phyloP scores from a whole-genome alignment of 2,113 vertebrate genomes.

The Uria aalge region DNA sequence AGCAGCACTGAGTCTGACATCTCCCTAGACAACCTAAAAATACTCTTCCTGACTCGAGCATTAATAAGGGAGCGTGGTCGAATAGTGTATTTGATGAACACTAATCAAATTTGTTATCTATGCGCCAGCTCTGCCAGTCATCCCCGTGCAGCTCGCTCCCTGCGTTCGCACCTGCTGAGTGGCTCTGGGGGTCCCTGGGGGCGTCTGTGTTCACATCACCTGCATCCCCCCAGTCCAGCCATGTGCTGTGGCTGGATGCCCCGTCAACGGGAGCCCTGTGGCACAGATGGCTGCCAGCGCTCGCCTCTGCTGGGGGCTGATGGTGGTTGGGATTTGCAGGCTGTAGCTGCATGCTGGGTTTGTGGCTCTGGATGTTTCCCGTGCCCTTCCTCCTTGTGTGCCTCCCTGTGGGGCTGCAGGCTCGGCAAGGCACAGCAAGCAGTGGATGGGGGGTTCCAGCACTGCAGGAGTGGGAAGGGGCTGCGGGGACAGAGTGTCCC shows the following conservation, averaged over 20 bases:
- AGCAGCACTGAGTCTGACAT: not conserved
- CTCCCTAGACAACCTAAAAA: constrained; percentile 59
- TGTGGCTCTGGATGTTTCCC: not conserved
- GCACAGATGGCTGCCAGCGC: not conserved
- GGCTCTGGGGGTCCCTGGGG: not conserved
- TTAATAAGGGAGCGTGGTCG: constrained; percentile 14
- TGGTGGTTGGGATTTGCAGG: not conserved
- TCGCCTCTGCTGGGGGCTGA: not conserved
- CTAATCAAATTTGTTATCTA: constrained; percentile 38
- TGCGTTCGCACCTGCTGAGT: not conserved
- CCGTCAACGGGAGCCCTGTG: not conserved
- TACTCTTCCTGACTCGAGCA: constrained; percentile 19
- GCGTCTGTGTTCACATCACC: not conserved
- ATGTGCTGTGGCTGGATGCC: not conserved
- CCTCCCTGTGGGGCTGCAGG: not conserved
- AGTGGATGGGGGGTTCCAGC: not conserved
- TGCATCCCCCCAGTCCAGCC: not conserved
- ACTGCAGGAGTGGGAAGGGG: not conserved
- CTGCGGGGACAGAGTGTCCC: not conserved
- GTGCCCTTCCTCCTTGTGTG: not conserved
- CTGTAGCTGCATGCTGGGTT: not conserved
- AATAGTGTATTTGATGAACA: constrained; percentile 50
- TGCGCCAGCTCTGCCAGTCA: not conserved
- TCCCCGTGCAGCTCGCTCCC: not conserved
- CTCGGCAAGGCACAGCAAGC: not conserved